Base-by-base conservation (phyloP, 2,797 vertebrate species). In the Protosalanx chinensis region DNA sequence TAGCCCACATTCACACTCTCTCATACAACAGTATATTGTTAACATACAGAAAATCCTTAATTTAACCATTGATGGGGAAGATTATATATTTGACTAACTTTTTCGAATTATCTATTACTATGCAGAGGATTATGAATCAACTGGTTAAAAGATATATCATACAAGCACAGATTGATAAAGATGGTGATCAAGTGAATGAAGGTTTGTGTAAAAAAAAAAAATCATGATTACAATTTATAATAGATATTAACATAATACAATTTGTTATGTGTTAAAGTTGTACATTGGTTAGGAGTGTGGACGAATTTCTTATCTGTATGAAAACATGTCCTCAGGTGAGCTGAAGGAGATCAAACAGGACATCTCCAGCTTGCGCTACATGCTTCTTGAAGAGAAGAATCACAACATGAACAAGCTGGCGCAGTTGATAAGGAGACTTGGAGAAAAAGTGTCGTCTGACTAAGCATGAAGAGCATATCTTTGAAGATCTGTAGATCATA, bases 291-390 rank as follows among this genome's bases (percentile, higher is more conserved):
- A 56, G 51, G 51, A 16, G 15, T n/a, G 51, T 56, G 41, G 41
- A 46, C 10, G 41, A 46, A 8, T 46, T 10, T 10, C 41, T 46
- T 49, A 63, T 71, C 61, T 32, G 7, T 60, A 32, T 12, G 6
- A 29, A 62, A n/a, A 56, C 53, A 56, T 46, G 57, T 56, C 6
- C 27, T 20, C 82, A 99, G 97, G 97, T 67, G 96, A 98, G 74
- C 88, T 98, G 76, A 98, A 96, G 79, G 96, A 98, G 85, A 98
- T 99, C 82, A 99, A 99, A 74, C 96, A 97, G 82, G 97, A 99
- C 79, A 98, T 99, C 82, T 98, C 94, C 60, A 96, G 96, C 83
- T 95, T 99, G 23, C 95, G 96, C 2, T 98, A 93, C 46, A 96
- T 98, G 86, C 95, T 99, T 68, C 93, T 98, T 71, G 96, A 97